Evolutionary conservation across 2,113 vertebrate species (phyloP).

Genomic region (Thermophis baileyi): DNA sequence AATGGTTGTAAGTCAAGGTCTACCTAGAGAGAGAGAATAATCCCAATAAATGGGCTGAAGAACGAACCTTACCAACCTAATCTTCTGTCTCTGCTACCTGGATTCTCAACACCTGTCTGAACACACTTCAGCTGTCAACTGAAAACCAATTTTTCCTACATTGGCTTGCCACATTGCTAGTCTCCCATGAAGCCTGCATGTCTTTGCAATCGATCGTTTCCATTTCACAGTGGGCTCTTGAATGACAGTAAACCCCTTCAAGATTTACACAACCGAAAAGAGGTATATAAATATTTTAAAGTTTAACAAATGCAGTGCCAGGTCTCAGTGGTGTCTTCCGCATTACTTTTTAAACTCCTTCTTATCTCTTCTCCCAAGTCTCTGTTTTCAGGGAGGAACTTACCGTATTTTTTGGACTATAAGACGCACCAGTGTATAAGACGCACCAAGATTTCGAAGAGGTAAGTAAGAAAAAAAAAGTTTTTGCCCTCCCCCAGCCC

Average conservation of each 20-base stretch:
- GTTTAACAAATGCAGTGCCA: background rate
- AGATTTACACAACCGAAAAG: background rate
- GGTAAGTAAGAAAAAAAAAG: no score
- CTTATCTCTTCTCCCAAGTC: background rate
- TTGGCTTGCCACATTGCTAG: background rate
- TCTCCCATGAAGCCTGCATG: background rate
- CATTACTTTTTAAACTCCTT: background rate
- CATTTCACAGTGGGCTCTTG: background rate
- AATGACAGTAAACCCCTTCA: background rate
- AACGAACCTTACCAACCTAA: background rate
- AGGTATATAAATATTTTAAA: background rate
- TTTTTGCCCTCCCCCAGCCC: no score
- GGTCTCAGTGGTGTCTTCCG: background rate
- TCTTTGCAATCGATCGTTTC: background rate
- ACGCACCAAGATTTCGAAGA: no score
- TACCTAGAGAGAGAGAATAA: background rate
- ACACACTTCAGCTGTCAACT: background rate
- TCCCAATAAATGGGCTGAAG: background rate
- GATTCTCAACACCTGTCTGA: background rate
- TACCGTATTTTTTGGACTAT: no score
- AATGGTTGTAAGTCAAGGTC: no score
- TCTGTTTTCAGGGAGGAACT: background rate
- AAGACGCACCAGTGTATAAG: no score
- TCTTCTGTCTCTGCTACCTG: background rate
- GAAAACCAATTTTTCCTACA: background rate